phyloP scores from a whole-genome alignment of 2,888 invertebrate species.

The Drosophila eohydei region DNA sequence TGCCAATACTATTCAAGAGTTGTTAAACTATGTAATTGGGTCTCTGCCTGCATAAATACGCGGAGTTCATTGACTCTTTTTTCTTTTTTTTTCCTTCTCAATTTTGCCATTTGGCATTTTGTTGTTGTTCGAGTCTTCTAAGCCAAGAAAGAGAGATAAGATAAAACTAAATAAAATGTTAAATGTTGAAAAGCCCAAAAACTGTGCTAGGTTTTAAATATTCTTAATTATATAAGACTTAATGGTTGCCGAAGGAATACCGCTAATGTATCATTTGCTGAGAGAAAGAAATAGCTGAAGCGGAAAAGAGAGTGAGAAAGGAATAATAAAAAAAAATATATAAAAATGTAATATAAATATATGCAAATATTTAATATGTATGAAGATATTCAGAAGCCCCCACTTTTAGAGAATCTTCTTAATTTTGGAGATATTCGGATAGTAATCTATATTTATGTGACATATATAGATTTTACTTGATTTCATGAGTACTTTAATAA shows the following conservation, averaged over 20 bases:
- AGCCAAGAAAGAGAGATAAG: constrained; percentile 3
- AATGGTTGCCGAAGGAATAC: constrained; percentile 1
- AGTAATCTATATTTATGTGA: no score
- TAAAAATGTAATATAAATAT: no score
- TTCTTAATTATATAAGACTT: constrained; percentile 7
- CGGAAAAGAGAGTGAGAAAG: background rate
- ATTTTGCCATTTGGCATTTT: constrained; percentile 24
- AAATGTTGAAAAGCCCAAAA: background rate
- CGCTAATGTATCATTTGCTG: background rate
- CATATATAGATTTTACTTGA: no score
- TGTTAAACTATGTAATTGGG: constrained; percentile 65
- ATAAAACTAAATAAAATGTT: constrained; percentile 2
- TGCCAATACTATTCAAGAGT: constrained; percentile 40
- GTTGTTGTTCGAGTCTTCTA: constrained; percentile 8
- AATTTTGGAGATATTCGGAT: no score
- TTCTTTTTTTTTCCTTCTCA: background rate
- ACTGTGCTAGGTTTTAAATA: background rate
- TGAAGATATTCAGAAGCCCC: no score
- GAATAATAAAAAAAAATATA: background rate
- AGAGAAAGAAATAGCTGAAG: background rate
- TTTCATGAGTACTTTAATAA: background rate
- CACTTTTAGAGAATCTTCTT: no score
- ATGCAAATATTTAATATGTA: no score
- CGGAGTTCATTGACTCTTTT: constrained; percentile 60
- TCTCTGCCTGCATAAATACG: constrained; percentile 58